Conservation (phyloP, 2,888 invertebrate genomes). For the Trypoxylon attenuatum region DNA sequence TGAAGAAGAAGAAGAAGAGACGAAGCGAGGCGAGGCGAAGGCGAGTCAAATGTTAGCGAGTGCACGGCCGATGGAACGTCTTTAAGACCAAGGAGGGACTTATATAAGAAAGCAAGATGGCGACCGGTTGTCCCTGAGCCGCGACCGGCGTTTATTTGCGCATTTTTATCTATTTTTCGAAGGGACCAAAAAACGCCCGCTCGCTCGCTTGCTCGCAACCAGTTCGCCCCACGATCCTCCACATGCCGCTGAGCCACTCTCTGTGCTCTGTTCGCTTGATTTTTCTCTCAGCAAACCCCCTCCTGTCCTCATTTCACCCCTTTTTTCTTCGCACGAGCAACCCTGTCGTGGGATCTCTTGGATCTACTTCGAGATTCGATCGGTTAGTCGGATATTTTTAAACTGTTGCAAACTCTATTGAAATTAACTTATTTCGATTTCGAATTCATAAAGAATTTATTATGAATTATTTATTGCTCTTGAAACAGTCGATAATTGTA, state of each 20-base stretch:
- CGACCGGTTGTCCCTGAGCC: conserved; percentile 74
- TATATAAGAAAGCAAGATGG: conserved; percentile 74
- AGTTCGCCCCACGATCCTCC: conserved; percentile 53
- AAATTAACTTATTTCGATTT: too few species aligned
- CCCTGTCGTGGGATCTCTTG: too few species aligned
- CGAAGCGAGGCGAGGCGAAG: conserved; percentile 29
- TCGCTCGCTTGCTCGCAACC: conserved; percentile 38
- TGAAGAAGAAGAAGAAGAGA: not conserved
- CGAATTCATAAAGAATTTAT: too few species aligned
- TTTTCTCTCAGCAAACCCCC: conserved; percentile 41
- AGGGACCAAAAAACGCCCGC: conserved; percentile 59
- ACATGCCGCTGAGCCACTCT: conserved; percentile 39
- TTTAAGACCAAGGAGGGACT: conserved; percentile 67
- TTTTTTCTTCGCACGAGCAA: too few species aligned
- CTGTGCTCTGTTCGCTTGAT: too few species aligned
- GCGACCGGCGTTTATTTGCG: conserved; percentile 72
- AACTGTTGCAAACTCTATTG: too few species aligned
- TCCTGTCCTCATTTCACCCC: conserved; percentile 33
- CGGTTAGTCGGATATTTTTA: too few species aligned
- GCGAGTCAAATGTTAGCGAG: conserved; percentile 60
- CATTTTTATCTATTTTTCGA: conserved; percentile 73
- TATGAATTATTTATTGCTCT: too few species aligned
- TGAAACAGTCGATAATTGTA: too few species aligned
- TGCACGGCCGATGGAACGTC: conserved; percentile 63
- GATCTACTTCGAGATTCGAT: too few species aligned